phyloP scores from a whole-genome alignment of 64 coral and sea anemone genomes.

The Dendrophyllia cribrosa region DNA sequence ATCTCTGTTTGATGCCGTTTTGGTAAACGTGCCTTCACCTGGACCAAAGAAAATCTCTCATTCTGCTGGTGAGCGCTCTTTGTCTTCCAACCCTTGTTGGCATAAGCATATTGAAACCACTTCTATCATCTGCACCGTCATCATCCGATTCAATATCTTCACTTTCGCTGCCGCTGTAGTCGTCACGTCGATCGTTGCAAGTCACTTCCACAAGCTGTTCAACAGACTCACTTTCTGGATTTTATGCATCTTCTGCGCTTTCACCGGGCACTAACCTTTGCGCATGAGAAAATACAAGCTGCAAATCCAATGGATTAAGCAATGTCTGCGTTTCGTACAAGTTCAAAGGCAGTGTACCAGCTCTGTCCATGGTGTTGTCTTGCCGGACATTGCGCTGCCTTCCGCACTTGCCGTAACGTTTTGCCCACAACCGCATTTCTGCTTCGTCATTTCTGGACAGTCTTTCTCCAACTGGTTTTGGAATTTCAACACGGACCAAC shows the following conservation, averaged over 20 bases:
- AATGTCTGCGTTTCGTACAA: constrained; percentile 25
- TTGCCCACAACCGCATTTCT: constrained; percentile 22
- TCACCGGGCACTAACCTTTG: not conserved
- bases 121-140: constrained; percentile 17
- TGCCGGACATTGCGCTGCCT: constrained; percentile 17
- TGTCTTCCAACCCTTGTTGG: constrained; percentile 50
- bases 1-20: not conserved
- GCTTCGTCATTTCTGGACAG: constrained; percentile 24
- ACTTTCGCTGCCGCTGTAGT: constrained; percentile 29
- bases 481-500: too few species aligned
- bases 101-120: constrained; percentile 59
- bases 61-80: constrained; percentile 19
- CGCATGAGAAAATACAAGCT: not conserved
- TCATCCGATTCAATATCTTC: constrained; percentile 23
- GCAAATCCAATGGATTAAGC: constrained; percentile 44
- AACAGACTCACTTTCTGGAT: not conserved
- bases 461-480: not conserved
- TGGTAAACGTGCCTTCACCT: not conserved
- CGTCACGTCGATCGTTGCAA: constrained; percentile 13
- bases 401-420: constrained; percentile 20
- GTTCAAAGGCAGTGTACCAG: constrained; percentile 49
- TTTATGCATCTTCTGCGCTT: constrained; percentile 9
- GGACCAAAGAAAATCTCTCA: not conserved
- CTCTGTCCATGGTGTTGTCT: constrained; percentile 44
- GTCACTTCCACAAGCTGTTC: constrained; percentile 18